phyloP scores from a whole-genome alignment of 2,113 vertebrate genomes.

The Cynoglossus semilaevis region DNA sequence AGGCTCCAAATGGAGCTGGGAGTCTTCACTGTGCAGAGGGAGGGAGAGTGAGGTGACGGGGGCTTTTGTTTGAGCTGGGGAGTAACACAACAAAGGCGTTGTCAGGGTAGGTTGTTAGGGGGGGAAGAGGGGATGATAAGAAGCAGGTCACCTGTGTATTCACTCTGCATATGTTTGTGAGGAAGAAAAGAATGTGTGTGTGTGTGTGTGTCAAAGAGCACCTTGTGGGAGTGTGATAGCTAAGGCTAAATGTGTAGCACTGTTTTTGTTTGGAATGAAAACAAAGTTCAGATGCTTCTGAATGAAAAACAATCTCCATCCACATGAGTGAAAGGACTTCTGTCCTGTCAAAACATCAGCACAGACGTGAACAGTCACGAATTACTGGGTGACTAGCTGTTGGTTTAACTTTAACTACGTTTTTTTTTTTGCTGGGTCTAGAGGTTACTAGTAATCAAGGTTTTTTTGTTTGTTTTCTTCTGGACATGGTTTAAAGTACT shows the following conservation, averaged over 20 bases:
- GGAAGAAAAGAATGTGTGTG: slow-evolving; percentile 5
- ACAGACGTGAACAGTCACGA: too few species aligned
- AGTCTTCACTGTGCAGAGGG: slow-evolving; percentile 13
- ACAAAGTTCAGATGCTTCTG: too few species aligned
- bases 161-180: not conserved
- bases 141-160: slow-evolving; percentile 78
- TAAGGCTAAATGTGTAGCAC: not conserved
- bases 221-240: slow-evolving; percentile 4
- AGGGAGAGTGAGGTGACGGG: slow-evolving; percentile 16
- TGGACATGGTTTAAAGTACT: too few species aligned
- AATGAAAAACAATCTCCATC: too few species aligned
- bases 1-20: slow-evolving; percentile 23
- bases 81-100: slow-evolving; percentile 68
- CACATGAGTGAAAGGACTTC: too few species aligned
- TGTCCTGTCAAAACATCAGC: too few species aligned
- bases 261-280: not conserved
- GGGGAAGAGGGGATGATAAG: slow-evolving; percentile 63
- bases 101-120: slow-evolving; percentile 73
- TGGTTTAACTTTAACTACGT: too few species aligned
- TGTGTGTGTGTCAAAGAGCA: slow-evolving; percentile 4
- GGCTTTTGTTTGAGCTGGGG: slow-evolving; percentile 69
- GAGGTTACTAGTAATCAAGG: too few species aligned
- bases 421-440: too few species aligned
- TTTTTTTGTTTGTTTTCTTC: too few species aligned
- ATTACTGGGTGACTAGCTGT: too few species aligned